Evolutionary conservation across 2,113 vertebrate species (phyloP).

Genomic region (Promerops cafer): DNA sequence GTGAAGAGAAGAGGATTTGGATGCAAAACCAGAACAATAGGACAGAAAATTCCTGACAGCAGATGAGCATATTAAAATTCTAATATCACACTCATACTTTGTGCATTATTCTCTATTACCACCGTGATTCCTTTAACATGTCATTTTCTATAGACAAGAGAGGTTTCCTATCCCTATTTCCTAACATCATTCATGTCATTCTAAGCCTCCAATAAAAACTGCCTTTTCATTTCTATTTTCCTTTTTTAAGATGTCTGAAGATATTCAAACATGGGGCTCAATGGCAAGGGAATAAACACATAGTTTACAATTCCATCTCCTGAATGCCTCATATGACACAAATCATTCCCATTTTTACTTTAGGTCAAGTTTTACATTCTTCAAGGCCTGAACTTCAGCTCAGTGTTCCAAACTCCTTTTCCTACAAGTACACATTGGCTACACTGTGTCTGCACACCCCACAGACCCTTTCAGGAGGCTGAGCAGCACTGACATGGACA

Average conservation of each 20-base stretch:
- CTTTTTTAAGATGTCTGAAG: neutral
- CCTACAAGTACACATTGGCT: neutral
- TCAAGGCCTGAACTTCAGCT: neutral
- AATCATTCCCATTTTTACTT: neutral
- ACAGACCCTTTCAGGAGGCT: neutral
- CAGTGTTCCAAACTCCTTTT: neutral
- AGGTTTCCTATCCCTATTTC: neutral
- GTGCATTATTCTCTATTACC: neutral
- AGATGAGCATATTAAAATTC: neutral
- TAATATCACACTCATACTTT: neutral
- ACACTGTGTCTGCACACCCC: accelerated
- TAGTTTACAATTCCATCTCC: neutral
- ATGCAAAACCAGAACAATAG: neutral
- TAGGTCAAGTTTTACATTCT: neutral
- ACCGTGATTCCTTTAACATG: neutral
- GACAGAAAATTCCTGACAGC: neutral
- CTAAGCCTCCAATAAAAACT: neutral
- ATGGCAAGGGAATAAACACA: constrained; percentile 7
- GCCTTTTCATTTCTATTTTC: constrained; percentile 35
- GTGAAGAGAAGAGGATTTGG: neutral
- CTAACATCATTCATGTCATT: neutral
- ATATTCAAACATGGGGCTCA: neutral
- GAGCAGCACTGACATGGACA: neutral
- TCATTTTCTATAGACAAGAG: neutral
- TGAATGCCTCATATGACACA: neutral